phyloP scores from a whole-genome alignment of 1,140 invertebrate species.

The Caerostris extrusa region DNA sequence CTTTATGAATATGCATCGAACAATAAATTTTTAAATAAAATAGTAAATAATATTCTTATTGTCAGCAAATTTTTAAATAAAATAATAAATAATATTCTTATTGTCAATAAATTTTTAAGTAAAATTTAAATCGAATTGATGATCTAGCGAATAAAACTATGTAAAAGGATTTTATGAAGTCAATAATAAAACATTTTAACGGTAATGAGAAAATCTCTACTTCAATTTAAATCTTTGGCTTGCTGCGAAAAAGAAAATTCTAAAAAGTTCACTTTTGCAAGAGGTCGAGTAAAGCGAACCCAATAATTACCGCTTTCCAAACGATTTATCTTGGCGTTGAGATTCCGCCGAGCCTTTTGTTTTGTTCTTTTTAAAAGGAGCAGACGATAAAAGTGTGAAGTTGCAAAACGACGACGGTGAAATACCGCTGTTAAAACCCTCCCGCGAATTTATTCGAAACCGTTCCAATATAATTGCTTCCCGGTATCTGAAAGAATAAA shows the following conservation, averaged over 20 bases:
- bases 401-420: constrained; percentile 54
- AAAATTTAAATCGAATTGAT: not conserved
- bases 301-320: constrained; percentile 68
- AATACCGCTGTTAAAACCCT: constrained; percentile 14
- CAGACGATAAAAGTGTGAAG: constrained; percentile 62
- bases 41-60: too few species aligned
- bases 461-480: constrained; percentile 55
- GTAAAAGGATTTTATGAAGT: constrained; percentile 7
- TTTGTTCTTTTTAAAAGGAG: constrained; percentile 10
- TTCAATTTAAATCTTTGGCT: constrained; percentile 30
- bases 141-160: not conserved
- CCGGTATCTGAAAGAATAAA: not conserved
- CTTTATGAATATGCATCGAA: too few species aligned
- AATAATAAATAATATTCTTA: too few species aligned
- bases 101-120: not conserved
- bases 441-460: constrained; percentile 32
- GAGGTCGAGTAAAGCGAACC: constrained; percentile 37
- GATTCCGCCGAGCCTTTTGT: constrained; percentile 46
- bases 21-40: too few species aligned
- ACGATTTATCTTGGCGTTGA: constrained; percentile 64
- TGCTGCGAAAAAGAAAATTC: not conserved
- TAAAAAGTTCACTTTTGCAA: constrained; percentile 48
- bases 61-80: too few species aligned
- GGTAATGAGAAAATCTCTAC: constrained; percentile 56
- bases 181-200: constrained; percentile 39